Evolutionary conservation across 2,888 invertebrate species (phyloP), one percentile per base, ranked within the genome.

Genomic region (Parelbella ahira): DNA sequence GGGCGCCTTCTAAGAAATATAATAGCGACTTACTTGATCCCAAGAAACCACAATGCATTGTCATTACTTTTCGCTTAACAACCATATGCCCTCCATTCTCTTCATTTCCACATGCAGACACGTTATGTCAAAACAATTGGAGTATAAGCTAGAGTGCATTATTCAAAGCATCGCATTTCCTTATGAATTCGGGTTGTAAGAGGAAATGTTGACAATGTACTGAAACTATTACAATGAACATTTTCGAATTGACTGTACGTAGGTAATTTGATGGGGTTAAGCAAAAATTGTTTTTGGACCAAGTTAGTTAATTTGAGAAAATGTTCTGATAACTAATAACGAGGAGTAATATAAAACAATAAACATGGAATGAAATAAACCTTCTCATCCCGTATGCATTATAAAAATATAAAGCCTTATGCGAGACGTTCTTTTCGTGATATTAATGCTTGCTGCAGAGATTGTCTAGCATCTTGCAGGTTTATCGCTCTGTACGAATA

Each of bases 21-120:
- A 83, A 86, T 74, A 78, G 76, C 79, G 71, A 71, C 79, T 84
- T 83, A 75, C 71, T 73, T 72, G 75, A 78, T 77, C 75, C 68
- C 62, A 49, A 65, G 70, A 69, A 65, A 73, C 67, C 67, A 80
- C 78, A 81, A 78, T 79, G 57, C 71, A 58, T 73, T 64, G 77
- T 76, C 74, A 79, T 84, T 82, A 83, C 78, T 73, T 75, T 54
- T 63, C 63, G 72, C 66, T 76, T 70, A 72, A 58, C 62, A 63
- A 57, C 63, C 53, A 59, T 54, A 53, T 53, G 50, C 53, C 61
- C n/a, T n/a, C 67, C 63, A 60, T 68, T 66, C 60, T 63, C 56
- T 63, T 49, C 53, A 58, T 58, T 58, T 61, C 44, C 51, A 52
- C 13, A 18, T 27, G 15, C 15, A 20, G 19, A 30, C 7, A 10